phyloP scores from a whole-genome alignment of 2,113 vertebrate species.

The Forbesichthys papilliferus region DNA sequence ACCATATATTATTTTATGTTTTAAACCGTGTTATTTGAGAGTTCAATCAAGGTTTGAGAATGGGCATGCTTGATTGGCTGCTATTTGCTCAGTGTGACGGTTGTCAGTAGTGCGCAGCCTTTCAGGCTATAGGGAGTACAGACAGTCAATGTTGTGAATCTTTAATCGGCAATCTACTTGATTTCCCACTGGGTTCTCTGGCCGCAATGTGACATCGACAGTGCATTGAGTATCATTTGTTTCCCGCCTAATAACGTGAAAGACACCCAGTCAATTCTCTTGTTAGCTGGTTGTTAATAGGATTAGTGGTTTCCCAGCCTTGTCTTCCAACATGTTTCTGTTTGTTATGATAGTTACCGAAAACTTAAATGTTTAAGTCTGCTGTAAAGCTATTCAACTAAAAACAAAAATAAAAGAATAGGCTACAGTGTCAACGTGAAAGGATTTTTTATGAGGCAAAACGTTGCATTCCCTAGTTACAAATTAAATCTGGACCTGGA shows the following conservation, averaged over 20 bases:
- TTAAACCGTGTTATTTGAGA: background rate
- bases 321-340: constrained; percentile 17
- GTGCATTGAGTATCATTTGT: constrained; percentile 58
- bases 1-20: background rate
- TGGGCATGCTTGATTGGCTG: background rate
- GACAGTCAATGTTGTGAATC: constrained; percentile 33
- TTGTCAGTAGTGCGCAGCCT: constrained; percentile 6
- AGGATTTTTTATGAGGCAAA: too few relatives aligned
- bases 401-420: too few relatives aligned
- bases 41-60: background rate
- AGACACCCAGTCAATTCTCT: constrained; percentile 39
- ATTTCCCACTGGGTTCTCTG: constrained; percentile 58
- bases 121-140: constrained; percentile 16
- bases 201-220: constrained; percentile 37
- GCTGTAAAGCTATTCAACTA: background rate
- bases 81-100: background rate
- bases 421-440: background rate
- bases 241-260: constrained; percentile 52
- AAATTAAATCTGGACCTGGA: background rate
- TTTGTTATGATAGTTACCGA: background rate
- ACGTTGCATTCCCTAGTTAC: background rate
- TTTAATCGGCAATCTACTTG: constrained; percentile 48
- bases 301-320: constrained; percentile 24
- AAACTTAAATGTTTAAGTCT: constrained; percentile 3
- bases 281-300: constrained; percentile 35